Percentiles rank a stretch among this genome's conserved stretches.
phyloP scores from a whole-genome alignment of 2,113 vertebrate species.

The Setophaga coronata region DNA sequence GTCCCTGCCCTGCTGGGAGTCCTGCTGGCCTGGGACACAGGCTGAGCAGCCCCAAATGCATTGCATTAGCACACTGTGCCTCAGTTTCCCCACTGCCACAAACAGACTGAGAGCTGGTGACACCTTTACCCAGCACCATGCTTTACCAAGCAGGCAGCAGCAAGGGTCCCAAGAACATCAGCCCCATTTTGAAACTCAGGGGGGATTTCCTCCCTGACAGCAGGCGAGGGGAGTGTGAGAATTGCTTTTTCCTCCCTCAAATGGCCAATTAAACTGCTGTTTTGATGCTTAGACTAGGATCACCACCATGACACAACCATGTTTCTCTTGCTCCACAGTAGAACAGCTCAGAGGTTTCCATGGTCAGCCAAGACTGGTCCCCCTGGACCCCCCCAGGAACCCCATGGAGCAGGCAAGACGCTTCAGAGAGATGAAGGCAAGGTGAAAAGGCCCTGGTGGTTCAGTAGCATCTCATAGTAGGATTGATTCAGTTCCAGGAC shows the following conservation, averaged over 20 bases:
- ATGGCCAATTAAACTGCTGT: background rate
- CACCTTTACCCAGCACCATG: background rate
- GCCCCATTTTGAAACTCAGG: rapidly evolving
- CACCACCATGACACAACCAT: rapidly evolving
- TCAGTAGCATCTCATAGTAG: background rate
- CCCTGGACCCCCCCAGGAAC: rapidly evolving
- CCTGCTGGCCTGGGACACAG: background rate
- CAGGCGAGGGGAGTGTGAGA: background rate
- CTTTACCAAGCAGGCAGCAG: background rate
- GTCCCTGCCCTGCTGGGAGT: background rate
- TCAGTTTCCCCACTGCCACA: background rate
- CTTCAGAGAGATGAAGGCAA: background rate
- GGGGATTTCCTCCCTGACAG: background rate
- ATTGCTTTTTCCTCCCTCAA: background rate
- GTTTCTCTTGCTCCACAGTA: rapidly evolving
- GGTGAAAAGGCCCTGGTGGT: background rate
- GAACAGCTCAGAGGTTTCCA: background rate
- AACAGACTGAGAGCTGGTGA: background rate
- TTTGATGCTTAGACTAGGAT: background rate
- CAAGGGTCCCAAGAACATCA: rapidly evolving
- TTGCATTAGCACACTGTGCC: rapidly evolving
- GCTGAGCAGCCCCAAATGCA: background rate
- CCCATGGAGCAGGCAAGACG: background rate
- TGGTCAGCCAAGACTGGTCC: background rate
- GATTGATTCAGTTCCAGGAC: background rate